These are phyloP conservation scores for Clupea harengus DNA, from an alignment of 2,113 vertebrate species.

Conservation along the genomic window DNA sequence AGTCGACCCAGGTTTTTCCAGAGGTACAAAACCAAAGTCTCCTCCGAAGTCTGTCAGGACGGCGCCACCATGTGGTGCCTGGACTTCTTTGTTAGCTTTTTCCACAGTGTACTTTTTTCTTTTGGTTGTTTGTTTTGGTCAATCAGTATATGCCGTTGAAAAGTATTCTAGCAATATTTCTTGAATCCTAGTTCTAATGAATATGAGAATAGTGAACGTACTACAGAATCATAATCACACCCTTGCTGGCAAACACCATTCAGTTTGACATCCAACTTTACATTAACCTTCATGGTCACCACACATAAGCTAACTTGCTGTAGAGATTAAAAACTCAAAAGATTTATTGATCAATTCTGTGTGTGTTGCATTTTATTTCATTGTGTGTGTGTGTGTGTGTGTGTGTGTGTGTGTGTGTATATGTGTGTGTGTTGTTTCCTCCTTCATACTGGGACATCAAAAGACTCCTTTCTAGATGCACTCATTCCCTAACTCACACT, in stretches of 20 bases:
- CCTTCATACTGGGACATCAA: neutral
- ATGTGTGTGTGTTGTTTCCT: neutral
- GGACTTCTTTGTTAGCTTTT: slow-evolving; percentile 64
- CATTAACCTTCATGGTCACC: slow-evolving; percentile 75
- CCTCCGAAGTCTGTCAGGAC: slow-evolving; percentile 76
- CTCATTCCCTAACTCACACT: neutral
- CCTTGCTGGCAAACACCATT: slow-evolving; percentile 63
- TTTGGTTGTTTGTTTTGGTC: slow-evolving; percentile 47
- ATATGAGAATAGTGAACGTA: slow-evolving; percentile 66
- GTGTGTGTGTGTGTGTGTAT: slow-evolving; percentile 9
- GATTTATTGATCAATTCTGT: slow-evolving; percentile 65
- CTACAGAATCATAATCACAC: slow-evolving; percentile 71
- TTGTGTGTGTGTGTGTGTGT: slow-evolving; percentile 21
- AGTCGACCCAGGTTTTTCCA: slow-evolving; percentile 75
- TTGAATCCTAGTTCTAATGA: slow-evolving; percentile 67
- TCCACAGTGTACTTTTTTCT: slow-evolving; percentile 55
- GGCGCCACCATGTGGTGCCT: slow-evolving; percentile 85
- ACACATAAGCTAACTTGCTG: slow-evolving; percentile 82
- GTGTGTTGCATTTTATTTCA: neutral
- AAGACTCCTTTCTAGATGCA: neutral
- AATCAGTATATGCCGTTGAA: slow-evolving; percentile 74
- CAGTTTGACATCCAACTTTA: slow-evolving; percentile 67
- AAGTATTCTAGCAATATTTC: slow-evolving; percentile 98
- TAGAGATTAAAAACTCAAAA: slow-evolving; percentile 74
- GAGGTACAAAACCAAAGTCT: slow-evolving; percentile 92